Evolutionary conservation across 2,888 invertebrate species (phyloP), one percentile per base, ranked within the genome.

Genomic region (Eupithecia vulgata): DNA sequence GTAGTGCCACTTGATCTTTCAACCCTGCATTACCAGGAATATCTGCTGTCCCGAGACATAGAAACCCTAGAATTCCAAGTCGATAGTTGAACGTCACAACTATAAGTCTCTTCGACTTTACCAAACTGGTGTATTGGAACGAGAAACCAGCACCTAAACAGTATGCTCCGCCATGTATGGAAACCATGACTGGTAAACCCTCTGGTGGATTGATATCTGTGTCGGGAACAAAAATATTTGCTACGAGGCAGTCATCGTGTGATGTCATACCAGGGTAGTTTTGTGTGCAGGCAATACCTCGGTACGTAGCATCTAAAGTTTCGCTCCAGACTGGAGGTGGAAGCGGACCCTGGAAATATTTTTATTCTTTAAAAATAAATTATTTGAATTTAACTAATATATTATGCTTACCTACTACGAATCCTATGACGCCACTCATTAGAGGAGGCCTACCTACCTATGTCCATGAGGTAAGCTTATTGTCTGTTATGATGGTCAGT

Each of bases 1-100:
- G 67, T 10, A 74, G 21, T 1, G 79, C 79, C 52, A 80, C 74
- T 71, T 78, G 76, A 62, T 81, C 80, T 70, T 81, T 80, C 76
- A 81, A 67, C 5, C 79, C 80, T 21, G 80, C 81, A 52, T 82
- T 81, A 5, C 82, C 81, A 5, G 82, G 82, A 1, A 73, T 76
- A 40, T 73, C 74, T 67, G 76, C 68, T 10, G 82, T 81, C 2
- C 82, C 81, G 12, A 82, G 68, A 25, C 81, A 81, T 8, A 82
- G 68, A 42, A 81, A 81, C 0, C 82, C 81, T 4, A 77, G 75
- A 3, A 72, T 64, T 1, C 81, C 80, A 3, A 82, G 75, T 1
- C 82, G 76, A 42, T 82, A 79, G 37, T 82, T 81, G 66, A 82
- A 80, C 10, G 76, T 79, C 1, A 81, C 78, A 1, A 73, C 76